Evolutionary conservation across 2,888 invertebrate genomes (phyloP).

Genomic region (Synergus umbraculus): DNA sequence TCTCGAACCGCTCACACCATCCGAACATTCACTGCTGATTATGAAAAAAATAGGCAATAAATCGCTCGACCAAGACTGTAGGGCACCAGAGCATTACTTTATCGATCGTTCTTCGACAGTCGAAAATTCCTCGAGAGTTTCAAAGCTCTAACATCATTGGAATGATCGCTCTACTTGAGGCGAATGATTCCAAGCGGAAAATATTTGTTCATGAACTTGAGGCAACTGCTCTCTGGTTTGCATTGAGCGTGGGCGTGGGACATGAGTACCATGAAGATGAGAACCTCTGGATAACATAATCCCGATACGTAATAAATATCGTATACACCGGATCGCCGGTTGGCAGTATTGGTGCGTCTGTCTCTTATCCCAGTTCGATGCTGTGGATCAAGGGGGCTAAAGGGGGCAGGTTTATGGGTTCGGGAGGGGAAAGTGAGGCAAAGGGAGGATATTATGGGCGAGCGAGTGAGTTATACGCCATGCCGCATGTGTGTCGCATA

Average conservation of each 20-base stretch:
- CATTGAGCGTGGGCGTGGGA: conserved; percentile 49
- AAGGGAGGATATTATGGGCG: conserved; percentile 74
- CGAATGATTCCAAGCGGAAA: too few relatives aligned
- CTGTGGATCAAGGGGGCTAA: conserved; percentile 50
- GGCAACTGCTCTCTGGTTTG: conserved; percentile 2
- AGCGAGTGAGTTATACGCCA: conserved; percentile 76
- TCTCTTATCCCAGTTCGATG: conserved; percentile 66
- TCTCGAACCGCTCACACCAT: conserved; percentile 27
- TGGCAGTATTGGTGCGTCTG: conserved; percentile 68
- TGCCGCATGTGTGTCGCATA: conserved; percentile 77
- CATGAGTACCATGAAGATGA: conserved; percentile 43
- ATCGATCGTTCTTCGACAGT: conserved; percentile 6
- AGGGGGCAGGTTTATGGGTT: conserved; percentile 44
- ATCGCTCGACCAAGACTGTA: background rate
- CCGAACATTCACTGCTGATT: conserved; percentile 29
- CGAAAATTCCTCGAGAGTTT: background rate
- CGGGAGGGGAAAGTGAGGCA: conserved; percentile 77
- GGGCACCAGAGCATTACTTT: background rate
- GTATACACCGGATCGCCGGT: conserved; percentile 50
- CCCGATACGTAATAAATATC: conserved; percentile 74
- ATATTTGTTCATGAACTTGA: conserved; percentile 10
- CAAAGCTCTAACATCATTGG: too few relatives aligned
- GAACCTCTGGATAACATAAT: conserved; percentile 68
- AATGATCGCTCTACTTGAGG: background rate
- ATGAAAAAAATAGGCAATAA: conserved; percentile 28